phyloP scores from a whole-genome alignment of 2,113 vertebrate genomes.

The Aspidoscelis tigris region DNA sequence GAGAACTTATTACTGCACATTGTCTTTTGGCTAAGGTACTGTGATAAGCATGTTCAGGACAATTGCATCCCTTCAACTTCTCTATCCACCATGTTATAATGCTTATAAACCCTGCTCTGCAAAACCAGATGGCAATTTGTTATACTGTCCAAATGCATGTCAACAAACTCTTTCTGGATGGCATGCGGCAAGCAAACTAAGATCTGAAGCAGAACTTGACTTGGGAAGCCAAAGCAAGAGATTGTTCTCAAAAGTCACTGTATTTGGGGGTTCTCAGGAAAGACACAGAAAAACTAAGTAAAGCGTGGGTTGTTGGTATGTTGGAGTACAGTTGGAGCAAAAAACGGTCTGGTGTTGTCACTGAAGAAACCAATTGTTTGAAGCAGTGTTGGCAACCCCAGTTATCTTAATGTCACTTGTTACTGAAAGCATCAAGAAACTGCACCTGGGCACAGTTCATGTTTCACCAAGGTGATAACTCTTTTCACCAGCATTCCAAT shows the following conservation, averaged over 20 bases:
- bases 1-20: not conserved
- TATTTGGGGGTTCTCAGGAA: not conserved
- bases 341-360: not conserved
- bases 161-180: not conserved
- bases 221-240: not conserved
- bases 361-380: not conserved
- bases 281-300: not conserved
- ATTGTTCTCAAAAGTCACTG: not conserved
- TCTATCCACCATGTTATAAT: not conserved
- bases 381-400: not conserved
- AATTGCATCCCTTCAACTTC: not conserved
- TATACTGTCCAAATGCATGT: not conserved
- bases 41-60: no score
- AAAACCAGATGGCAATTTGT: not conserved
- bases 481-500: not conserved
- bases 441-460: not conserved
- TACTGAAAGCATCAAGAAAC: constrained; percentile 1
- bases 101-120: not conserved
- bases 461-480: not conserved
- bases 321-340: not conserved
- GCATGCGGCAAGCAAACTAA: not conserved
- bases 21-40: not conserved
- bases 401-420: not conserved
- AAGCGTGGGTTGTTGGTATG: not conserved
- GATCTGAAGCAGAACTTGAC: not conserved